Percentiles rank a stretch among this genome's conserved stretches.
phyloP scores from a whole-genome alignment of 2,888 invertebrate genomes.

The Melangyna quadrimaculata region DNA sequence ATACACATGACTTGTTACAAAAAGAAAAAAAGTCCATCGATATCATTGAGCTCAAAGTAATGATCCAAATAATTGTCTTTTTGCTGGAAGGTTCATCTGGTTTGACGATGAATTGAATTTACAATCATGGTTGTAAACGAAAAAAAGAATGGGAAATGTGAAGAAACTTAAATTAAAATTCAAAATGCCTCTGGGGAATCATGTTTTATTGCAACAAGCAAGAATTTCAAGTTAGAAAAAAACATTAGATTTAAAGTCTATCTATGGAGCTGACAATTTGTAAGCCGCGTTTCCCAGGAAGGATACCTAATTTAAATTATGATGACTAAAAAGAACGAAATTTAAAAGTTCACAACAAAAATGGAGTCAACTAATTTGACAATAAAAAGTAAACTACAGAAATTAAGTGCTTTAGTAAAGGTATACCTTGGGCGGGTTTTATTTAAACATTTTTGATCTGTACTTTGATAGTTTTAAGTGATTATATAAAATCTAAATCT shows the following conservation, averaged over 20 bases:
- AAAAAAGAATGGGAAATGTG: slow-evolving; percentile 25
- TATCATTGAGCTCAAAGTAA: neutral
- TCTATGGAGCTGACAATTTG: neutral
- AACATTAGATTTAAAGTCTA: neutral
- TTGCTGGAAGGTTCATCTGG: slow-evolving; percentile 16
- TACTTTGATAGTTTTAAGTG: too few relatives aligned
- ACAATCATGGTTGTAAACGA: neutral
- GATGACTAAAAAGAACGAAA: neutral
- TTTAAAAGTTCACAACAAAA: neutral
- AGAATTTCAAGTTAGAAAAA: neutral
- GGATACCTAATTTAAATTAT: neutral
- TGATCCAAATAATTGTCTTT: slow-evolving; percentile 46
- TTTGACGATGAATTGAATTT: slow-evolving; percentile 30
- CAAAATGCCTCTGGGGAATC: slow-evolving; percentile 38
- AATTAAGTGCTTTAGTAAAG: too few relatives aligned
- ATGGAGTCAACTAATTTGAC: too few relatives aligned
- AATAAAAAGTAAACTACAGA: too few relatives aligned
- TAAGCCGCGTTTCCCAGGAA: neutral
- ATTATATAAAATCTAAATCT: too few relatives aligned
- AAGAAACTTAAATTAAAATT: neutral
- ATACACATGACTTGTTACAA: neutral
- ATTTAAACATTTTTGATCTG: too few relatives aligned
- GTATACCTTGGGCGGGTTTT: too few relatives aligned
- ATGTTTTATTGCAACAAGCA: slow-evolving; percentile 41
- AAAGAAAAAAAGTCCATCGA: neutral